These are phyloP conservation scores for Hypomecis punctinalis DNA, from an alignment of 2,888 invertebrate genomes.

Conservation along the genomic window DNA sequence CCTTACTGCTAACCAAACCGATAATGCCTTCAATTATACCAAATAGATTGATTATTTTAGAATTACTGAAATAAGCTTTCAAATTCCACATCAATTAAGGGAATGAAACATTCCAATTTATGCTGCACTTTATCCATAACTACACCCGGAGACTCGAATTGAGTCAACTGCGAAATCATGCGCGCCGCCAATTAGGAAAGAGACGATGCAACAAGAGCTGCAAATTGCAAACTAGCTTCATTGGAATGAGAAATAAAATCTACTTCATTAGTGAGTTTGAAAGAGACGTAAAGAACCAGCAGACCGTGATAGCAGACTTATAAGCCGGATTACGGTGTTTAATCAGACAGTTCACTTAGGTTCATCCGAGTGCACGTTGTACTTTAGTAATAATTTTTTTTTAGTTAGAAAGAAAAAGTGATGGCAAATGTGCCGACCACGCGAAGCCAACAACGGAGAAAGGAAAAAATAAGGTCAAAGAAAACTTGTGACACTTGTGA, in stretches of 20 bases:
- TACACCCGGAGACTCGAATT: constrained; percentile 39
- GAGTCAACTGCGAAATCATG: constrained; percentile 39
- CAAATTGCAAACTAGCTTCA: constrained; percentile 4
- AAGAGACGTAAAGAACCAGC: constrained; percentile 1
- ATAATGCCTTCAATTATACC: too few relatives aligned
- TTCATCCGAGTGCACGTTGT: not conserved
- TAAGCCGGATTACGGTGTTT: not conserved
- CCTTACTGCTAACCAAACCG: too few relatives aligned
- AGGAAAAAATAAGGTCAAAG: too few relatives aligned
- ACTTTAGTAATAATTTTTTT: not conserved
- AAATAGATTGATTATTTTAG: not conserved
- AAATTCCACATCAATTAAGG: constrained; percentile 10
- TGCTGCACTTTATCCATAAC: constrained; percentile 33
- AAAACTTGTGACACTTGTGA: too few relatives aligned
- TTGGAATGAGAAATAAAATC: constrained; percentile 4
- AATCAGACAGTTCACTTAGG: not conserved
- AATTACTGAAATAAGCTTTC: not conserved
- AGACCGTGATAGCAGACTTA: not conserved
- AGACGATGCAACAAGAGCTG: constrained; percentile 18
- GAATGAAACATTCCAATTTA: constrained; percentile 13
- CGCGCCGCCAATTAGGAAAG: constrained; percentile 35
- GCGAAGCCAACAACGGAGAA: too few relatives aligned
- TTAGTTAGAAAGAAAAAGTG: not conserved
- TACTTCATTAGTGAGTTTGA: not conserved
- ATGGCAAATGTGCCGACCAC: too few relatives aligned